phyloP scores from a whole-genome alignment of 2,888 invertebrate genomes.

The Aethes cnicana region DNA sequence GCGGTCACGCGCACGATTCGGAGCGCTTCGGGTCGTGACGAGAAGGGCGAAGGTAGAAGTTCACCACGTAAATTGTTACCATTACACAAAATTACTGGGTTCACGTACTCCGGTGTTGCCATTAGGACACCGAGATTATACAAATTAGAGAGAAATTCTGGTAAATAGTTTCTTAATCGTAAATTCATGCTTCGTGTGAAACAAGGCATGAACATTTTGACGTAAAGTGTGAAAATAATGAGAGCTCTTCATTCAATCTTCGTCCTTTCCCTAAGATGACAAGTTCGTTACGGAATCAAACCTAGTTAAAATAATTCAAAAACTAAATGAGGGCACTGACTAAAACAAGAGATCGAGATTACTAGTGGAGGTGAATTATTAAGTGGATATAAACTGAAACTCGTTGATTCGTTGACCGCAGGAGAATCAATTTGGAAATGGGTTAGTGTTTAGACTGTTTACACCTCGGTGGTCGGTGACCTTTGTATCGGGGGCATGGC shows the following conservation, averaged over 20 bases:
- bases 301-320: neutral
- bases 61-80: conserved; percentile 54
- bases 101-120: conserved; percentile 32
- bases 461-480: conserved; percentile 1
- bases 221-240: too few relatives aligned
- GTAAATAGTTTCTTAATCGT: too few relatives aligned
- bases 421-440: conserved; percentile 9
- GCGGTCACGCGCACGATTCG: conserved; percentile 58
- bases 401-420: conserved; percentile 14
- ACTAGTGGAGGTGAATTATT: conserved; percentile 12
- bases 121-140: conserved; percentile 8
- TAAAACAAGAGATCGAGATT: conserved; percentile 6
- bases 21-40: conserved; percentile 50
- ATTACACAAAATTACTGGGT: conserved; percentile 55
- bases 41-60: conserved; percentile 57
- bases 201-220: too few relatives aligned
- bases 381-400: conserved; percentile 5
- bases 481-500: neutral
- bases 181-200: too few relatives aligned
- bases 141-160: neutral
- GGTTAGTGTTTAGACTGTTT: conserved; percentile 17
- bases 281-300: too few relatives aligned
- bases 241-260: too few relatives aligned
- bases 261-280: too few relatives aligned
- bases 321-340: neutral